Conservation (phyloP, 2,888 invertebrate species). For the Crepidodera aurea region DNA sequence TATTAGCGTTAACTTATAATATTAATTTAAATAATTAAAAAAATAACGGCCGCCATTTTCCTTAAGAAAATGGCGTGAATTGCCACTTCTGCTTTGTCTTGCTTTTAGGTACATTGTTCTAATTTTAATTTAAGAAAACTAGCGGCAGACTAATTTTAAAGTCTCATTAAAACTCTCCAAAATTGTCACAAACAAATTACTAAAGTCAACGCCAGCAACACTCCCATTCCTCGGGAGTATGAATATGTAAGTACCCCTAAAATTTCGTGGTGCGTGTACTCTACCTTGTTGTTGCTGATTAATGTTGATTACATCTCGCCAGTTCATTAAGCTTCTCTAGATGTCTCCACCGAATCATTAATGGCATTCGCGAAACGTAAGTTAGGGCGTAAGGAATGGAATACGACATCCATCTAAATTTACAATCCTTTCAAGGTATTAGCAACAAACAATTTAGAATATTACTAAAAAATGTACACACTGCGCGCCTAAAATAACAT, state of each 20-base stretch:
- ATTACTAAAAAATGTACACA: too few species aligned
- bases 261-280: conserved; percentile 42
- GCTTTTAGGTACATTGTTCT: background rate
- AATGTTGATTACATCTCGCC: conserved; percentile 51
- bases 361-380: conserved; percentile 46
- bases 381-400: conserved; percentile 32
- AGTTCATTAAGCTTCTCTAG: conserved; percentile 49
- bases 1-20: too few species aligned
- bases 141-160: conserved; percentile 16
- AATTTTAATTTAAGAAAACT: conserved; percentile 12
- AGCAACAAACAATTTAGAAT: too few species aligned
- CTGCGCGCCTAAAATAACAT: too few species aligned
- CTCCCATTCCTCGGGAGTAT: conserved; percentile 21
- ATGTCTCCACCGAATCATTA: conserved; percentile 46
- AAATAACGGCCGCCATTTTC: too few species aligned
- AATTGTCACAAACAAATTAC: conserved; percentile 28
- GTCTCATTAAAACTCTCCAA: conserved; percentile 24
- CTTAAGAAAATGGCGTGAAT: too few species aligned
- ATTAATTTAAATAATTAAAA: too few species aligned
- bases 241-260: conserved; percentile 27
- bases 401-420: background rate
- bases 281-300: conserved; percentile 49
- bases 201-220: conserved; percentile 20
- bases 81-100: background rate
- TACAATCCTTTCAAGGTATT: background rate